A percentile compares a stretch with the other conserved stretches of the same genome.
These are phyloP conservation scores for Stegophylla sp. DNA, from an alignment of 2,888 invertebrate genomes.

Conservation along the genomic window DNA sequence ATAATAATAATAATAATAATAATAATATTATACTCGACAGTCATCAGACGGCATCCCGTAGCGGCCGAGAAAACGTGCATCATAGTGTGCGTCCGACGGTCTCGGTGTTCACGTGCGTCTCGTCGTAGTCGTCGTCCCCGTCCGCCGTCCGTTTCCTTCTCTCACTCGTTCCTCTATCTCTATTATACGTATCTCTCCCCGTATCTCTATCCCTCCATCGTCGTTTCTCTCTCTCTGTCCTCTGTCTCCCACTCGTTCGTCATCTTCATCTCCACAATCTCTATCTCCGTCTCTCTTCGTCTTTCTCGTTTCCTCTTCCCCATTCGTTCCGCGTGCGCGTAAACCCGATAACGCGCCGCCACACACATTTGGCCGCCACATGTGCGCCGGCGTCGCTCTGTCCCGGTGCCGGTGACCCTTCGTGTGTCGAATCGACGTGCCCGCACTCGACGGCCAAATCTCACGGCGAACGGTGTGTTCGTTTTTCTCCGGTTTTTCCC, in stretches of 20 bases:
- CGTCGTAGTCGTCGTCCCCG: constrained; percentile 23
- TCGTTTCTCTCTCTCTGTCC: not conserved
- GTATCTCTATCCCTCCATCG: not conserved
- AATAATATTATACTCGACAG: not conserved
- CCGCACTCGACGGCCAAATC: not conserved
- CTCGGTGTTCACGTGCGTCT: constrained; percentile 55
- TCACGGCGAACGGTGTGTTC: not conserved
- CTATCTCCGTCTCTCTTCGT: not conserved
- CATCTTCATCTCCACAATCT: not conserved
- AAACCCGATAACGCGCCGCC: not conserved
- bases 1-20: too few species aligned
- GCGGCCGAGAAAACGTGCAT: constrained; percentile 38
- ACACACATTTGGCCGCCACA: constrained; percentile 52
- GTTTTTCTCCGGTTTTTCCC: not conserved
- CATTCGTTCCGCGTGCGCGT: not conserved
- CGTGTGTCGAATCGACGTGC: not conserved
- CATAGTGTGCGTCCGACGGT: constrained; percentile 46
- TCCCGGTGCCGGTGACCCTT: constrained; percentile 31
- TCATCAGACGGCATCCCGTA: constrained; percentile 45
- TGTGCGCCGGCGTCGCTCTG: constrained; percentile 1
- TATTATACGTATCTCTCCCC: not conserved
- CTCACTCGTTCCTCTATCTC: not conserved
- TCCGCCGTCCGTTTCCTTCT: constrained; percentile 14
- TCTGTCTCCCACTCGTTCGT: not conserved
- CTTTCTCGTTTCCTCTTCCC: not conserved